Percentiles rank a stretch among this genome's conserved stretches.
phyloP scores from a whole-genome alignment of 2,888 invertebrate species.

The Diplazon laetatorius region DNA sequence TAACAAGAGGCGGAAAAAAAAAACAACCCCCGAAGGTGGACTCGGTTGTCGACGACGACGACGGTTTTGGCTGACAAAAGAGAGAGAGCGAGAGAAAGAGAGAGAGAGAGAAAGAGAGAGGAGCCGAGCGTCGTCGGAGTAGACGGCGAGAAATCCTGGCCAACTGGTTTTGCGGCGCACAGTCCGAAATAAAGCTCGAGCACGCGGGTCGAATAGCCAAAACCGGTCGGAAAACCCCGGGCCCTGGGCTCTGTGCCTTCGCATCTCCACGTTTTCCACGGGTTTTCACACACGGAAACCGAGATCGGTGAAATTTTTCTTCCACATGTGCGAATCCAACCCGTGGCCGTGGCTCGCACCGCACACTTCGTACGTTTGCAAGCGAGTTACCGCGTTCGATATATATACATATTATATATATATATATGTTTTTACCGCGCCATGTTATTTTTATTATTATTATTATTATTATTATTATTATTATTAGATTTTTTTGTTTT shows the following conservation, averaged over 20 bases:
- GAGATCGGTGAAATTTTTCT: conserved; percentile 8
- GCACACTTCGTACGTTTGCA: not conserved
- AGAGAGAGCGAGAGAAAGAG: not conserved
- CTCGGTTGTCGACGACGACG: conserved; percentile 46
- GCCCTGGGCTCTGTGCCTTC: not conserved
- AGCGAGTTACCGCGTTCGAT: not conserved
- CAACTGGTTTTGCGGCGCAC: conserved; percentile 48
- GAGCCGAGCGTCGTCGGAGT: not conserved
- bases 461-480: too few relatives aligned
- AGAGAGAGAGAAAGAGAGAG: not conserved
- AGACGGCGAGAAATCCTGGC: conserved; percentile 30
- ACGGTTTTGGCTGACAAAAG: conserved; percentile 48
- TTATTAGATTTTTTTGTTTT: too few relatives aligned
- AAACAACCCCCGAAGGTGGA: conserved; percentile 45
- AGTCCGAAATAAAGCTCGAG: conserved; percentile 58
- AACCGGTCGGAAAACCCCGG: conserved; percentile 31
- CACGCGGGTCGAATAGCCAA: conserved; percentile 58
- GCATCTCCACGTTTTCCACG: too few relatives aligned
- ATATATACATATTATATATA: not conserved
- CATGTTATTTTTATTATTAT: conserved; percentile 12
- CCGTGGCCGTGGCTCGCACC: too few relatives aligned
- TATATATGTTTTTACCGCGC: not conserved
- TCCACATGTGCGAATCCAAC: conserved; percentile 8
- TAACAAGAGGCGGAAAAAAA: too few relatives aligned
- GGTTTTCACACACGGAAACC: conserved; percentile 20